Conservation (phyloP, 2,888 invertebrate genomes). For the Cataglyphis cursor region DNA sequence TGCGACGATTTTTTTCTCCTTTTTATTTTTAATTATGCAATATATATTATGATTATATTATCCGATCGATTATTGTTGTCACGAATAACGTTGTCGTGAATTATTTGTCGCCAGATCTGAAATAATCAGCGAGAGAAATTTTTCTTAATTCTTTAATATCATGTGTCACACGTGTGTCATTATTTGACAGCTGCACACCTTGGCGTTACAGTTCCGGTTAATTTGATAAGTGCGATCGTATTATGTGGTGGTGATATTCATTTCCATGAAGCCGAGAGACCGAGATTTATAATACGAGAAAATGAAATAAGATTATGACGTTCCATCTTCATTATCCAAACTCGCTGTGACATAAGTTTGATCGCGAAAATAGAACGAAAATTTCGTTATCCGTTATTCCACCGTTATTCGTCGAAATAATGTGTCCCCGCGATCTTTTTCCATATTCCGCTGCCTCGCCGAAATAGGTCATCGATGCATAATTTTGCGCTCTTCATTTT, state of each 20-base stretch:
- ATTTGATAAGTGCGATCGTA: conserved; percentile 55
- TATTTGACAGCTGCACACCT: conserved; percentile 55
- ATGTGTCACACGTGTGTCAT: conserved; percentile 34
- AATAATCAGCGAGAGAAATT: conserved; percentile 34
- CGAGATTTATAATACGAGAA: conserved; percentile 54
- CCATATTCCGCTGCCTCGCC: conserved; percentile 40
- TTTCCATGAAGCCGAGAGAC: conserved; percentile 44
- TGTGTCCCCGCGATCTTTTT: conserved; percentile 35
- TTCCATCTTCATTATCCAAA: conserved; percentile 57
- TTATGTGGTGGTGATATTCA: conserved; percentile 55
- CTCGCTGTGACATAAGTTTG: conserved; percentile 53
- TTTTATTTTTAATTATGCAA: neutral
- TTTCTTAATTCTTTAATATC: conserved; percentile 48
- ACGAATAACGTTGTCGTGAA: conserved; percentile 20
- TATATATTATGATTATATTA: conserved; percentile 16
- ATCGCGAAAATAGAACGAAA: conserved; percentile 55
- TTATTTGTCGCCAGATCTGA: conserved; percentile 19
- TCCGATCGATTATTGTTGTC: neutral
- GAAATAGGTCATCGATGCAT: conserved; percentile 54
- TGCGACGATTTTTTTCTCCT: neutral
- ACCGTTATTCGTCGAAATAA: conserved; percentile 53
- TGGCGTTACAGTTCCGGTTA: conserved; percentile 43
- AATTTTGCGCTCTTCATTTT: conserved; percentile 52
- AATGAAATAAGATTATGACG: conserved; percentile 57
- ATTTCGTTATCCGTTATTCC: conserved; percentile 54